Base-by-base conservation (phyloP, 2,888 invertebrate species). In the Catocala fraxini region DNA sequence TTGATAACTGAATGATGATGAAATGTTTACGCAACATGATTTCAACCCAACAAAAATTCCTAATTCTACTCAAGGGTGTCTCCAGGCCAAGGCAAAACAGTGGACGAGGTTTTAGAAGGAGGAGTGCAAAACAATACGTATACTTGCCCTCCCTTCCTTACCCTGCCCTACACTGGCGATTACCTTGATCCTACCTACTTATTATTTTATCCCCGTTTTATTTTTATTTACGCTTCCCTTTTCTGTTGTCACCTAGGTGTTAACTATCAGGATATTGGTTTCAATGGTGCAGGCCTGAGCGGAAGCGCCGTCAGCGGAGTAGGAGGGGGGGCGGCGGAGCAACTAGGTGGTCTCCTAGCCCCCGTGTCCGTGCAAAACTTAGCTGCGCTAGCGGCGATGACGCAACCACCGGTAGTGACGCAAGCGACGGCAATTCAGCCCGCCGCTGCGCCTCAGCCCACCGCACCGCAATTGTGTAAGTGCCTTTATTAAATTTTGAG, bases 361-460 rank as follows among this genome's bases (percentile, higher is more conserved):
- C 97, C 98, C 59, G 97, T 98, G 92, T 97, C 97, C 82, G 97
- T 98, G 95, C 98, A 98, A 95, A 98, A 98, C 94, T 94, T 98
- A 88, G 98, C 98, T 81, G 97, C 98, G 59, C 94, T 98, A 75
- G 98, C 98, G 59, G 97, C 97, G 52, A 97, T 97, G 95, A 96
- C 97, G 73, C 95, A 95, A 78, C 89, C 93, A 39, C 92, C 95
- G n/a, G 93, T 95, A 12, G 94, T 93, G 84, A 80, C 95, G 84
- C 95, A 94, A 85, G 95, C 85, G 92, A 62, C 85, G 76, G 74
- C 89, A 65, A 90, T 95, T 78, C 84, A 93, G 52, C 91, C 94
- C 64, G 91, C 95, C 73, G 78, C 93, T 6, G 86, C 90, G 12
- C 92, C 90, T 1, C 85, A 80, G 15, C 81, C 76, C 7, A 70